phyloP scores from a whole-genome alignment of 53 echinoderm and acorn worm species.

The Holothuria scabra region DNA sequence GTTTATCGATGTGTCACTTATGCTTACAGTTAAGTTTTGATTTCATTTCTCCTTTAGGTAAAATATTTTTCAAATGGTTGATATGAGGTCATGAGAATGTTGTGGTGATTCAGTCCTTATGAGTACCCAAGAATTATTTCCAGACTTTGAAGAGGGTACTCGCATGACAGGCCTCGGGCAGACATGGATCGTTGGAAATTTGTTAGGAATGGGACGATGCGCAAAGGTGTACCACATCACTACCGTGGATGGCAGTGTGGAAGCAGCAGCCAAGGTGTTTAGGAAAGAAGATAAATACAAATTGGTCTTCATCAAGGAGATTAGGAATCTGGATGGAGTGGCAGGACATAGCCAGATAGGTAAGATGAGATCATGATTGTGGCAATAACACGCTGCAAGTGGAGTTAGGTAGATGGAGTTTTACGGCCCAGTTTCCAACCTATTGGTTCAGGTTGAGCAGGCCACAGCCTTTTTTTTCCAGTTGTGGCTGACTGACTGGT shows the following conservation, averaged over 20 bases:
- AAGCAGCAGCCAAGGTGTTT: conserved; percentile 82
- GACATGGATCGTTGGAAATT: conserved; percentile 70
- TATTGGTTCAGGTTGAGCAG: no score
- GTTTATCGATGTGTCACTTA: no score
- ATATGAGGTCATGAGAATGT: conserved; percentile 15
- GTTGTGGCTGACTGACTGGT: no score
- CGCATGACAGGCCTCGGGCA: conserved; percentile 74
- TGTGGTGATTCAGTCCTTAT: conserved; percentile 25
- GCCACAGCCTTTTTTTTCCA: no score
- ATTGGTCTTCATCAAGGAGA: conserved; percentile 85
- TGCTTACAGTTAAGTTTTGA: no score
- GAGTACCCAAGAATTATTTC: conserved; percentile 75
- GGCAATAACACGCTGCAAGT: no score
- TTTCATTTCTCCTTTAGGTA: no score
- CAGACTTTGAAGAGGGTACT: conserved; percentile 78
- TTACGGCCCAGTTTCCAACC: no score
- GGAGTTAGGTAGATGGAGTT: no score
- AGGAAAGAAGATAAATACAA: conserved; percentile 84
- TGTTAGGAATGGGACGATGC: conserved; percentile 84
- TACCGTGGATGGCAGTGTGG: conserved; percentile 71
- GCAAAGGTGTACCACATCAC: conserved; percentile 87
- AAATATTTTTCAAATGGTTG: no score
- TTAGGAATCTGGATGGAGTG: conserved; percentile 75
- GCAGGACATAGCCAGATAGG: conserved; percentile 80
- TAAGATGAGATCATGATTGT: conserved; percentile 5